phyloP scores from a whole-genome alignment of 2,888 invertebrate species.

The Thera obeliscata region DNA sequence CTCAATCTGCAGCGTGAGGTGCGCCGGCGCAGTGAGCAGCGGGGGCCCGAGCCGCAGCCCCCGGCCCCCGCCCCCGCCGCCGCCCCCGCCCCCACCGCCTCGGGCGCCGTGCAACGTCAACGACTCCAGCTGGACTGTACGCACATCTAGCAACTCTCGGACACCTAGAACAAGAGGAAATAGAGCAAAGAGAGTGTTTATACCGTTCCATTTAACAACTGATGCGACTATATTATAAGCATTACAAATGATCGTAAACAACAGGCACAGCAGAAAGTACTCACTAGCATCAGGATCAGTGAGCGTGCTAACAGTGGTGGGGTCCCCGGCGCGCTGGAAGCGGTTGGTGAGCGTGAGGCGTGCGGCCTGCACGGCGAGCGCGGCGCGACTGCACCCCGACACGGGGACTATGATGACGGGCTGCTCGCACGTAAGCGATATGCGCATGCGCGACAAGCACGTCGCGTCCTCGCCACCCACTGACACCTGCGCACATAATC shows the following conservation, averaged over 20 bases:
- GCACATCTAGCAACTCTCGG: slow-evolving; percentile 88
- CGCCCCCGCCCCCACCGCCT: slow-evolving; percentile 63
- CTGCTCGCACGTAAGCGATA: slow-evolving; percentile 74
- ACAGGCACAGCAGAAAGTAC: slow-evolving; percentile 21
- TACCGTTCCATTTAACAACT: too few relatives aligned
- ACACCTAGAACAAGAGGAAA: slow-evolving; percentile 33
- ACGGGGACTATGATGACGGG: slow-evolving; percentile 95
- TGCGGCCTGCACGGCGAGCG: slow-evolving; percentile 92
- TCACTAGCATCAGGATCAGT: slow-evolving; percentile 64
- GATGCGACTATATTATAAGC: too few relatives aligned
- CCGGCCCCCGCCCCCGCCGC: slow-evolving; percentile 71
- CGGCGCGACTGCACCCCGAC: slow-evolving; percentile 89
- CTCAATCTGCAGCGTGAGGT: slow-evolving; percentile 91
- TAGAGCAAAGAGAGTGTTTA: neutral
- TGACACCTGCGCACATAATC: slow-evolving; percentile 42
- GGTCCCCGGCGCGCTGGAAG: slow-evolving; percentile 87
- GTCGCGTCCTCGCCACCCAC: slow-evolving; percentile 45
- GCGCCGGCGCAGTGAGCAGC: slow-evolving; percentile 92
- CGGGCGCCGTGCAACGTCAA: slow-evolving; percentile 90
- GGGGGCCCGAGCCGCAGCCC: slow-evolving; percentile 86
- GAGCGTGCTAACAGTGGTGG: slow-evolving; percentile 78
- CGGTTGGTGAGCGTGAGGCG: slow-evolving; percentile 90
- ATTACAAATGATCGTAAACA: neutral
- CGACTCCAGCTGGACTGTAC: slow-evolving; percentile 88
- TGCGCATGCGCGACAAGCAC: slow-evolving; percentile 87